phyloP scores from a whole-genome alignment of 1,140 invertebrate species.

The Aphidius gifuensis region DNA sequence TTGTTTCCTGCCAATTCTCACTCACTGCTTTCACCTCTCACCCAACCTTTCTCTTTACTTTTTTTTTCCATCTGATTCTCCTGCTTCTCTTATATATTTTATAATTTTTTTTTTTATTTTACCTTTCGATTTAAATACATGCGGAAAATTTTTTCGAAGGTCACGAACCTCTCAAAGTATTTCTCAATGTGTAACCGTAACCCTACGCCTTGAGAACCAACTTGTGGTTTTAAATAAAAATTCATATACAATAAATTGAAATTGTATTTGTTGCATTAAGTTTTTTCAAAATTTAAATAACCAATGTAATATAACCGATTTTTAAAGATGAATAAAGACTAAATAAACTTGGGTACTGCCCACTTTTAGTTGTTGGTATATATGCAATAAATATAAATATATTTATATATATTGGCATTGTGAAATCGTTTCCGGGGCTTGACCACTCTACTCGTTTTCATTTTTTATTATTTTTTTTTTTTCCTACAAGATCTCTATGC shows the following conservation, averaged over 20 bases:
- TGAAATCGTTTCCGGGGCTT: conserved; percentile 49
- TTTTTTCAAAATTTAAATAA: conserved; percentile 34
- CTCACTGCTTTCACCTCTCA: conserved; percentile 21
- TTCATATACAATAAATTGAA: no score
- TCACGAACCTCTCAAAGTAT: neutral
- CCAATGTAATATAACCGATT: conserved; percentile 32
- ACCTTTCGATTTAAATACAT: conserved; percentile 32
- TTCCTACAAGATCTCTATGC: conserved; percentile 13
- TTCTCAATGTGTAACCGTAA: conserved; percentile 36
- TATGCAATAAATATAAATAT: conserved; percentile 27
- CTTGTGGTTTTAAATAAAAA: conserved; percentile 2
- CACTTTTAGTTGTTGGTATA: conserved; percentile 10
- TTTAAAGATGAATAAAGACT: neutral
- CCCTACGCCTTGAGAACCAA: conserved; percentile 53
- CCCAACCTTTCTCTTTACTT: conserved; percentile 1
- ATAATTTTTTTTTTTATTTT: conserved; percentile 9
- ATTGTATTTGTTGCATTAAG: neutral
- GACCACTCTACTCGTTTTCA: conserved; percentile 34
- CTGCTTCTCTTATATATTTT: conserved; percentile 21
- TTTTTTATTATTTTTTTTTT: conserved; percentile 29
- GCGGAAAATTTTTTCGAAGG: conserved; percentile 31
- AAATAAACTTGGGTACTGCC: conserved; percentile 11
- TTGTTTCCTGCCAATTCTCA: conserved; percentile 46
- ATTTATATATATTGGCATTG: conserved; percentile 38
- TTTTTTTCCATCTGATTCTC: conserved; percentile 9